Evolutionary conservation across 2,113 vertebrate genomes (phyloP), one percentile per base, ranked within the genome.

Genomic region (Riparia riparia): DNA sequence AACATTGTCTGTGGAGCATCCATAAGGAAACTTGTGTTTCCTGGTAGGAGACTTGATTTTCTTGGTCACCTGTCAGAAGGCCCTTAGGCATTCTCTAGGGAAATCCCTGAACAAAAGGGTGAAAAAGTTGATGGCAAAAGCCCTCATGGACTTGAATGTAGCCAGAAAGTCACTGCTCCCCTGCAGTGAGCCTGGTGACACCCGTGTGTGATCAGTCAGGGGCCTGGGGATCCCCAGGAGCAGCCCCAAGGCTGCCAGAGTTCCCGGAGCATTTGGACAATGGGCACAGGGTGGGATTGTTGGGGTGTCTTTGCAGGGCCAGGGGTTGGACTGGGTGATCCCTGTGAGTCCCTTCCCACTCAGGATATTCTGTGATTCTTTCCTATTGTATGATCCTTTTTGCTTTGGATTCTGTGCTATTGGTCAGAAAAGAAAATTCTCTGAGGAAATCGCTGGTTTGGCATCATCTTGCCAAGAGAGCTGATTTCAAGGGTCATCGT

Each of bases 181-280:
- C 14, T 92, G 53, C n/a, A 19, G 26, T 14, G 32, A 34, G 26
- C 42, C 34, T 64, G 37, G 28, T 71, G 78, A 19, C 37, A 44
- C 9, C 42, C 61, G 28, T 18, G 5, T 44, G 22, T 21, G 29
- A 18, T 49, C 31, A 10, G 22, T 16, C 42, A 26, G 16, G 34
- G 19, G 9, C 60, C 61, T 68, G 18, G 37, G 29, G 31, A 12
- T n/a, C 76, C 64, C 26, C 53, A 41, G 17, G 2, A 22, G 22
- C 63, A 70, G 54, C 26, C 63, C 70, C 41, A 26, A 28, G 54
- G 47, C 70, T 76, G 54, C 24, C 61, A 47, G 41, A 42, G 25
- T 21, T 69, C 34, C 21, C 68, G 70, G 7, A 34, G 7, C 0
- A 0, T 61, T 34, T 56, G 63, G 34, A 28, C 41, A 69, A 11